Percentiles rank a stretch among this genome's conserved stretches.
Conservation (phyloP, 37 sponge, comb jelly and placozoan species). For the Cliona cf. orientalis region DNA sequence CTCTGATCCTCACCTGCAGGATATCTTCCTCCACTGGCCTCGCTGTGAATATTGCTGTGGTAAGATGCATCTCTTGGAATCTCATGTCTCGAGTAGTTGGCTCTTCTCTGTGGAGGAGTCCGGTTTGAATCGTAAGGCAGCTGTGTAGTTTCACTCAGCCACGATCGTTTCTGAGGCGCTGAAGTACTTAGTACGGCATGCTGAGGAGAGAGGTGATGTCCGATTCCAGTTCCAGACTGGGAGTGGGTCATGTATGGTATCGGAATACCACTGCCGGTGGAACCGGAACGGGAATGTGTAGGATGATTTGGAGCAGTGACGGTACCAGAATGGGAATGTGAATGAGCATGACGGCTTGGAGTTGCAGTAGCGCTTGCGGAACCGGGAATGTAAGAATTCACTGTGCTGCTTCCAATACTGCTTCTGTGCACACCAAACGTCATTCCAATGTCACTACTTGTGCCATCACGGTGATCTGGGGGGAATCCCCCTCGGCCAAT, state of each 20-base stretch:
- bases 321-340: neutral
- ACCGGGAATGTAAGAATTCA: no score
- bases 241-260: neutral
- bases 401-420: neutral
- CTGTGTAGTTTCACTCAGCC: neutral
- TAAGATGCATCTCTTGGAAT: neutral
- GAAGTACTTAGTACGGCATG: neutral
- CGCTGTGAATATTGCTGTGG: neutral
- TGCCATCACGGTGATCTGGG: neutral
- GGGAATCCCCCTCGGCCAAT: neutral
- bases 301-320: neutral
- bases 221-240: no score
- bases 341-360: neutral
- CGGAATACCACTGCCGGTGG: neutral
- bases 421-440: neutral
- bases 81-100: neutral
- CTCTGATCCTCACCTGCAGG: no score
- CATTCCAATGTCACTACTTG: neutral
- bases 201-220: neutral
- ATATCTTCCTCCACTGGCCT: no score
- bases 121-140: neutral
- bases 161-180: neutral
- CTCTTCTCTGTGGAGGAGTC: constrained; percentile 2
- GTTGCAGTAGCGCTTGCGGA: neutral
- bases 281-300: neutral